Percentiles rank a stretch among this genome's conserved stretches.
Evolutionary conservation across 2,888 invertebrate species (phyloP).

Genomic region (Dioctria linearis): DNA sequence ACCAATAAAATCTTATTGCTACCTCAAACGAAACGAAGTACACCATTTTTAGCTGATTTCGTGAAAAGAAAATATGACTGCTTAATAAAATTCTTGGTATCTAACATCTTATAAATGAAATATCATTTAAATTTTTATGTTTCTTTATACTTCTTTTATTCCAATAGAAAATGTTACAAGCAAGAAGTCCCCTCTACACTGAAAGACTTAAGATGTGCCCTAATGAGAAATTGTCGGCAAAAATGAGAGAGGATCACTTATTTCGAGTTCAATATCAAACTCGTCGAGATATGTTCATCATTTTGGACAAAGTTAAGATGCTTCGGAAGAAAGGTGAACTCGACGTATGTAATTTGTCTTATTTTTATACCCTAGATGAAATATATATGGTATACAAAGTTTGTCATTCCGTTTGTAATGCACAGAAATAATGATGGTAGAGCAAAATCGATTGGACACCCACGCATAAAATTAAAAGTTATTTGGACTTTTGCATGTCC

Average conservation of each 20-base stretch:
- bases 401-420: too few relatives aligned
- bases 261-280: slow-evolving; percentile 66
- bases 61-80: slow-evolving; percentile 63
- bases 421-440: too few relatives aligned
- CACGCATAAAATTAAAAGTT: too few relatives aligned
- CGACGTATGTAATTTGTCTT: slow-evolving; percentile 58
- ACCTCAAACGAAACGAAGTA: slow-evolving; percentile 63
- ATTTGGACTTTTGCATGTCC: too few relatives aligned
- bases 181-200: slow-evolving; percentile 66
- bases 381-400: too few relatives aligned
- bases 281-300: slow-evolving; percentile 65
- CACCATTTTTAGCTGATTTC: slow-evolving; percentile 61
- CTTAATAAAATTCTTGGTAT: slow-evolving; percentile 64
- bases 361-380: too few relatives aligned
- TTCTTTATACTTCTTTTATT: slow-evolving; percentile 11
- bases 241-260: slow-evolving; percentile 63
- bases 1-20: slow-evolving; percentile 63
- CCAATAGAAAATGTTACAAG: slow-evolving; percentile 66
- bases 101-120: background rate
- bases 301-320: slow-evolving; percentile 62
- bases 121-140: background rate
- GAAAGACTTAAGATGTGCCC: slow-evolving; percentile 63
- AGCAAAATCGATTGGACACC: too few relatives aligned
- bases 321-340: slow-evolving; percentile 62
- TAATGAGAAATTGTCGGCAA: slow-evolving; percentile 61